Conservation (phyloP, 1,140 invertebrate species). For the Leptoteleia sp. region DNA sequence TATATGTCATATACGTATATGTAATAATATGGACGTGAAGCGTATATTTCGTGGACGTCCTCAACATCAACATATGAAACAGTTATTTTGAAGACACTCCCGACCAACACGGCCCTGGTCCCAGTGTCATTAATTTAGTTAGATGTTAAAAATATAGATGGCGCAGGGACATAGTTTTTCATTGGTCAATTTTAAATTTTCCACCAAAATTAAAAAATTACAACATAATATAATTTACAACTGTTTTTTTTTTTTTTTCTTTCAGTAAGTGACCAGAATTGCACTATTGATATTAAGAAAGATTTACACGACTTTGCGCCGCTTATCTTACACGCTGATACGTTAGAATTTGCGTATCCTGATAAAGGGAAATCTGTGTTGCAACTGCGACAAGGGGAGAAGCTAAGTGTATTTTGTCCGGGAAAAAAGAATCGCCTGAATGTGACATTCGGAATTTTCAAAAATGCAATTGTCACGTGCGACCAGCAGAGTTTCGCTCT, state of each 20-base stretch:
- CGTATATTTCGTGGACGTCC: too few species aligned
- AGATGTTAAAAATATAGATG: too few species aligned
- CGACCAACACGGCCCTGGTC: too few species aligned
- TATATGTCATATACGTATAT: too few species aligned
- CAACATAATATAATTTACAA: too few species aligned
- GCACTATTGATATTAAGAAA: slow-evolving; percentile 6
- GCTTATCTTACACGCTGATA: slow-evolving; percentile 9
- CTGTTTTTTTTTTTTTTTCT: not conserved
- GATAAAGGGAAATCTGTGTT: slow-evolving; percentile 10
- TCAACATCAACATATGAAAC: too few species aligned
- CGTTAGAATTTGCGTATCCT: slow-evolving; percentile 25
- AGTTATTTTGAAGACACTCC: too few species aligned
- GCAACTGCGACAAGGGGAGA: slow-evolving; percentile 19
- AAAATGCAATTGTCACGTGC: slow-evolving; percentile 12
- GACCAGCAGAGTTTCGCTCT: slow-evolving; percentile 2
- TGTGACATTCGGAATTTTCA: not conserved
- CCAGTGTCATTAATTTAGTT: too few species aligned
- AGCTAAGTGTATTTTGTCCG: slow-evolving; percentile 15
- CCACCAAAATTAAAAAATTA: too few species aligned
- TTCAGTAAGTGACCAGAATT: slow-evolving; percentile 17
- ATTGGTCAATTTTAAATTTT: too few species aligned
- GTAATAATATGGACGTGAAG: too few species aligned
- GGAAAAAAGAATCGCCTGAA: slow-evolving; percentile 34
- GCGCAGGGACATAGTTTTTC: too few species aligned
- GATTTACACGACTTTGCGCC: slow-evolving; percentile 41